phyloP scores from a whole-genome alignment of 1,140 invertebrate genomes.

The Zaprionus camerounensis region DNA sequence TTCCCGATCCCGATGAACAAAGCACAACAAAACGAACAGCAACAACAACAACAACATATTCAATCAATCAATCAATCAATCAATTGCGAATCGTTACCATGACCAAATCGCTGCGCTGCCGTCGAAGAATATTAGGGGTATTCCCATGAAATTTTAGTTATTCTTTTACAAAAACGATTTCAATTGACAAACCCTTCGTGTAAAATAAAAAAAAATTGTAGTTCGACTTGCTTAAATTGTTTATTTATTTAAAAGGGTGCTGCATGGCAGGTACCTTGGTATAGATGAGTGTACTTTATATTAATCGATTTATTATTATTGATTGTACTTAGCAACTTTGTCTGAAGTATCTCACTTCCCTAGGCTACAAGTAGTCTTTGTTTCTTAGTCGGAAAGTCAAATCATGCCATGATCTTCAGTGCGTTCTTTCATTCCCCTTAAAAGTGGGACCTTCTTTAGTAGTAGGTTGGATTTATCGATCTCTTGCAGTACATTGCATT shows the following conservation, averaged over 20 bases:
- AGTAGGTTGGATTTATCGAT: too few relatives aligned
- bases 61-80: neutral
- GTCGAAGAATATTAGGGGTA: constrained; percentile 20
- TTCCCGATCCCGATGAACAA: neutral
- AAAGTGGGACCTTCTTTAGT: too few relatives aligned
- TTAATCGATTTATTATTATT: too few relatives aligned
- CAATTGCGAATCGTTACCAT: constrained; percentile 9
- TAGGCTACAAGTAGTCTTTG: too few relatives aligned
- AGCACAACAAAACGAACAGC: neutral
- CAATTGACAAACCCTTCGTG: constrained; percentile 51
- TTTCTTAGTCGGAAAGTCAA: too few relatives aligned
- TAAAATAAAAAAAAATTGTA: constrained; percentile 63
- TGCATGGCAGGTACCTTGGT: too few relatives aligned
- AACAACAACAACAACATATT: neutral
- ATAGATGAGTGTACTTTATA: too few relatives aligned
- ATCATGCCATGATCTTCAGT: too few relatives aligned
- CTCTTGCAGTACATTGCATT: too few relatives aligned
- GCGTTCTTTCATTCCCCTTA: too few relatives aligned
- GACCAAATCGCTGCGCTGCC: constrained; percentile 15
- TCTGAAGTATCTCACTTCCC: too few relatives aligned
- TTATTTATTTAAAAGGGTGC: neutral
- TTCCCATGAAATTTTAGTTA: constrained; percentile 52
- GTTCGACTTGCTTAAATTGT: constrained; percentile 19
- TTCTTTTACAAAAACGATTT: constrained; percentile 50
- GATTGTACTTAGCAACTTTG: too few relatives aligned